Conservation (phyloP, 2,888 invertebrate genomes). For the Leucoma salicis region DNA sequence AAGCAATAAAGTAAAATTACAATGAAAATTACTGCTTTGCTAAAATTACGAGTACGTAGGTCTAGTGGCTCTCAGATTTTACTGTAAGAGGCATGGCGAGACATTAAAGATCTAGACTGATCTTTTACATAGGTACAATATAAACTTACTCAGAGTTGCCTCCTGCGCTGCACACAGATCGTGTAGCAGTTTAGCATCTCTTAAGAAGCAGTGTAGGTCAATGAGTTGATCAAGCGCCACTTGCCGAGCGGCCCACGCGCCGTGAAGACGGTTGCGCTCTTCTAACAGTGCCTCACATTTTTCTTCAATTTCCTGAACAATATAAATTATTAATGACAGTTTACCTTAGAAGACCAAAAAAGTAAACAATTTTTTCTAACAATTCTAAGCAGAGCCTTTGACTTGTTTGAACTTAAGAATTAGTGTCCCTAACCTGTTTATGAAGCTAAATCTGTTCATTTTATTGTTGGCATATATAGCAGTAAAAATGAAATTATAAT, state of each 20-base stretch:
- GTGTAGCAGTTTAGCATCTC: conserved; percentile 96
- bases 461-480: too few relatives aligned
- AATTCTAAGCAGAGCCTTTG: not conserved
- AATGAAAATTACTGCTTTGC: too few relatives aligned
- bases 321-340: too few relatives aligned
- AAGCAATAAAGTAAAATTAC: too few relatives aligned
- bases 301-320: conserved; percentile 87
- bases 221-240: conserved; percentile 94
- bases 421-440: too few relatives aligned
- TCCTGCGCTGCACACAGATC: conserved; percentile 94
- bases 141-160: conserved; percentile 82
- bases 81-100: too few relatives aligned
- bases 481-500: too few relatives aligned
- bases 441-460: too few relatives aligned
- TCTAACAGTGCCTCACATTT: conserved; percentile 89
- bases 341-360: too few relatives aligned
- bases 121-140: too few relatives aligned
- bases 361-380: too few relatives aligned
- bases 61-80: not conserved
- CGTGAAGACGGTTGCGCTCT: conserved; percentile 89
- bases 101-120: too few relatives aligned
- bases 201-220: conserved; percentile 95
- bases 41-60: not conserved
- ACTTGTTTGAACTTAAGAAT: not conserved
- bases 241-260: conserved; percentile 94